Percentiles rank a stretch among this genome's conserved stretches.
Evolutionary conservation across 2,797 vertebrate species (phyloP).

Genomic region (Fistularia commersonii): DNA sequence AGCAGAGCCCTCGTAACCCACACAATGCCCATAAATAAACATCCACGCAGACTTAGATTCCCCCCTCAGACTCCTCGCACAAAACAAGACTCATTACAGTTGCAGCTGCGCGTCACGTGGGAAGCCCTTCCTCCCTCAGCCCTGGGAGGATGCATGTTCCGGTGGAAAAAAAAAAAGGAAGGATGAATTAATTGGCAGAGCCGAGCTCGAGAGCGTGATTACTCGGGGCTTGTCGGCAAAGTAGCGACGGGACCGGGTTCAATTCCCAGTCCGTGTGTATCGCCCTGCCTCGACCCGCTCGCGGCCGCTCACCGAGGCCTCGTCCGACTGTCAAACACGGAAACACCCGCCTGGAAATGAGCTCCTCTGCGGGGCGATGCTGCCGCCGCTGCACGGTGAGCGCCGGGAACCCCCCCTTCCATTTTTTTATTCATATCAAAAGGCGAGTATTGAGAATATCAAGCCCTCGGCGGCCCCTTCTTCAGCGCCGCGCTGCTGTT

Average conservation of each 20-base stretch:
- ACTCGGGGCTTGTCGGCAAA: constrained; percentile 73
- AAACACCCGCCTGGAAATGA: constrained; percentile 45
- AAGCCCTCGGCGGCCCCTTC: neutral
- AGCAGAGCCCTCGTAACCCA: neutral
- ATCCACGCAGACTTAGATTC: constrained; percentile 22
- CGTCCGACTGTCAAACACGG: constrained; percentile 54
- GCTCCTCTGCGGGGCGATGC: constrained; percentile 6
- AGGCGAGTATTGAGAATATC: constrained; percentile 2
- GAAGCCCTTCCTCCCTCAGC: constrained; percentile 53
- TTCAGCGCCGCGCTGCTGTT: no score
- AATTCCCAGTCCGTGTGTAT: constrained; percentile 71
- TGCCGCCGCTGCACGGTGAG: constrained; percentile 1
- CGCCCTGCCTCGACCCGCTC: constrained; percentile 49
- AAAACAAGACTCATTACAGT: constrained; percentile 73
- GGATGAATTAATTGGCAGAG: constrained; percentile 80
- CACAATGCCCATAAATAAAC: constrained; percentile 33
- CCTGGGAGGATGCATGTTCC: constrained; percentile 58
- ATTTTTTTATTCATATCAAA: constrained; percentile 15
- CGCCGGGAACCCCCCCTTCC: constrained; percentile 1
- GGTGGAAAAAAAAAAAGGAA: constrained; percentile 51
- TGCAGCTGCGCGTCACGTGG: constrained; percentile 76
- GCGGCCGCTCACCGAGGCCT: constrained; percentile 37
- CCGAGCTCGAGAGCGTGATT: constrained; percentile 73
- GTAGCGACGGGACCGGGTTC: constrained; percentile 64
- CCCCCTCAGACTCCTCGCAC: constrained; percentile 18